These are phyloP conservation scores for Trilocha varians DNA, from an alignment of 2,888 invertebrate species.

Conservation along the genomic window DNA sequence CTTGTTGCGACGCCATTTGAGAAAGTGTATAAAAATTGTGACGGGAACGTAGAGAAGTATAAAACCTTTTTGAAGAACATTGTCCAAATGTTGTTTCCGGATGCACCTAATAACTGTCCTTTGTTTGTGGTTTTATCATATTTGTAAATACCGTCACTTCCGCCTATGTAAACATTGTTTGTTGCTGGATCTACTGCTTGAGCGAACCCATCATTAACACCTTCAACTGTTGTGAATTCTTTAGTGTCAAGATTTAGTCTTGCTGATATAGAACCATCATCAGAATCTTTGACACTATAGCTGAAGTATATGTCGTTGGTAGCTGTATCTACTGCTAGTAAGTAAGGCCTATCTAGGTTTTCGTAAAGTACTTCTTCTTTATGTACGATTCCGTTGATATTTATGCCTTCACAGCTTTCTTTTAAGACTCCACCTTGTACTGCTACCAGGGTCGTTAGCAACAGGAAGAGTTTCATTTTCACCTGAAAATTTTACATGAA, in stretches of 20 bases:
- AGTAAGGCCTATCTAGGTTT: conserved; percentile 40
- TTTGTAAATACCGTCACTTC: conserved; percentile 47
- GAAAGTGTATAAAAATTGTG: conserved; percentile 38
- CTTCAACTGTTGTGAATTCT: conserved; percentile 34
- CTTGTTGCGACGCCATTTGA: conserved; percentile 28
- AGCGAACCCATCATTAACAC: conserved; percentile 41
- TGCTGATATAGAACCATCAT: conserved; percentile 35
- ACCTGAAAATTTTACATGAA: conserved; percentile 3
- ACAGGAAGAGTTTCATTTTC: conserved; percentile 28
- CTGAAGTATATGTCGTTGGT: conserved; percentile 48
- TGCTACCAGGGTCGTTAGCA: conserved; percentile 22
- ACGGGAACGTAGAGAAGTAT: conserved; percentile 44
- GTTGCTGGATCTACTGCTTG: conserved; percentile 41
- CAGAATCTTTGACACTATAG: conserved; percentile 29
- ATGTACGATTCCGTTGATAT: conserved; percentile 29
- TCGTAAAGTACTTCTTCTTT: conserved; percentile 34
- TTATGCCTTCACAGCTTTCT: conserved; percentile 31
- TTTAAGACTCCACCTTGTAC: conserved; percentile 31
- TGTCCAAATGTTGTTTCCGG: conserved; percentile 40
- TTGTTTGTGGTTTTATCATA: conserved; percentile 34
- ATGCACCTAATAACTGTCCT: conserved; percentile 30
- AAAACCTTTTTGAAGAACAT: conserved; percentile 42
- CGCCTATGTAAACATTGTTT: conserved; percentile 45
- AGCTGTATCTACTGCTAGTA: conserved; percentile 38
- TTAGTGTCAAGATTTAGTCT: conserved; percentile 41